A percentile compares a stretch with the other conserved stretches of the same genome.
phyloP scores from a whole-genome alignment of 2,888 invertebrate species.

The Patella ulyssiponensis region DNA sequence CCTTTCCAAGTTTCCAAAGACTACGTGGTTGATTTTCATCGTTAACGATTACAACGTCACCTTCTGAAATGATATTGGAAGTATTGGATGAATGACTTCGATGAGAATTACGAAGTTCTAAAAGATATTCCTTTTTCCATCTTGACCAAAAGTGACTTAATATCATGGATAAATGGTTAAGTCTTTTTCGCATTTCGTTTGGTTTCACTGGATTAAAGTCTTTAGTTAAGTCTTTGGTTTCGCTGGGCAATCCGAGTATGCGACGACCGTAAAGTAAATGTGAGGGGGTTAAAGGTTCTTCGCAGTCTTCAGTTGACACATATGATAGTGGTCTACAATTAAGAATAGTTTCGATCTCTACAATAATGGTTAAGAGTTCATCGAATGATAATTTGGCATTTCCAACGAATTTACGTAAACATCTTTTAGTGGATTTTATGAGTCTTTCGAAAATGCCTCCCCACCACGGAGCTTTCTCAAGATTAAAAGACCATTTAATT shows the following conservation, averaged over 20 bases:
- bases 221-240: not conserved
- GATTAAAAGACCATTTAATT: not conserved
- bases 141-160: not conserved
- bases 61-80: not conserved
- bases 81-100: not conserved
- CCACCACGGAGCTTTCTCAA: not conserved
- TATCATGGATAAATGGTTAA: not conserved
- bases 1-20: not conserved
- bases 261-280: slow-evolving; percentile 1
- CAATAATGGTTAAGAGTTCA: not conserved
- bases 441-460: not conserved
- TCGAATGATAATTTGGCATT: not conserved
- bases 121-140: not conserved
- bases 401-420: not conserved
- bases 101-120: not conserved
- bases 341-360: not conserved
- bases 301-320: not conserved
- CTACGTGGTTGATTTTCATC: not conserved
- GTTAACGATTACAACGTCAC: not conserved
- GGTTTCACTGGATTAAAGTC: not conserved
- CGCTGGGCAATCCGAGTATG: not conserved
- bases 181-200: not conserved
- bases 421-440: not conserved
- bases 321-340: not conserved
- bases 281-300: not conserved